Percentiles rank a stretch among this genome's conserved stretches.
Evolutionary conservation across 2,113 vertebrate genomes (phyloP).

Genomic region (Campylorhamphus procurvoides): DNA sequence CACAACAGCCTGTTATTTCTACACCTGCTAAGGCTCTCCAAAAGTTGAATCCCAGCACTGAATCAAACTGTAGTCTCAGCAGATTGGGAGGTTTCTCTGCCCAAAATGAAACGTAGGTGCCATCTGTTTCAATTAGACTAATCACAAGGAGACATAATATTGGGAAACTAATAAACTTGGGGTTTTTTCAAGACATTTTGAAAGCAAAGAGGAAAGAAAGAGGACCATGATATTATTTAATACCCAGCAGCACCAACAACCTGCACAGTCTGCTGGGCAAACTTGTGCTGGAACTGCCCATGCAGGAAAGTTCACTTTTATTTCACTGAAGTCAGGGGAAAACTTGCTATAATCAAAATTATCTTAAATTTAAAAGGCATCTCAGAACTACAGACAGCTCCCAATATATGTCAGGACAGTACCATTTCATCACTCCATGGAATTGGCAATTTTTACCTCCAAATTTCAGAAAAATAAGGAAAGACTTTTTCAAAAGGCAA

Average conservation of each 20-base stretch:
- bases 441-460: not conserved
- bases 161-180: not conserved
- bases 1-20: not conserved
- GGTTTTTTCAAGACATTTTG: not conserved
- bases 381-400: not conserved
- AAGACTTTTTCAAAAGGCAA: not conserved
- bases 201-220: not conserved
- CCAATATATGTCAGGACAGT: not conserved
- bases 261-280: not conserved
- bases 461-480: not conserved
- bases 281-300: not conserved
- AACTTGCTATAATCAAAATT: not conserved
- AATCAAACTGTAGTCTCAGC: not conserved
- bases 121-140: conserved; percentile 27
- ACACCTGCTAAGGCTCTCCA: not conserved
- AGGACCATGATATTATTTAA: not conserved
- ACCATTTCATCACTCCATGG: not conserved
- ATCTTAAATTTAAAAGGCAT: not conserved
- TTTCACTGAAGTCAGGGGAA: not conserved
- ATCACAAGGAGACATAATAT: not conserved
- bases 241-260: not conserved
- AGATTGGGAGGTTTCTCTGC: conserved; percentile 18
- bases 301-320: not conserved
- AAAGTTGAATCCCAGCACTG: not conserved
- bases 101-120: not conserved